phyloP scores from a whole-genome alignment of 92 coral and sea anemone genomes.

The Bergia puertoricense region DNA sequence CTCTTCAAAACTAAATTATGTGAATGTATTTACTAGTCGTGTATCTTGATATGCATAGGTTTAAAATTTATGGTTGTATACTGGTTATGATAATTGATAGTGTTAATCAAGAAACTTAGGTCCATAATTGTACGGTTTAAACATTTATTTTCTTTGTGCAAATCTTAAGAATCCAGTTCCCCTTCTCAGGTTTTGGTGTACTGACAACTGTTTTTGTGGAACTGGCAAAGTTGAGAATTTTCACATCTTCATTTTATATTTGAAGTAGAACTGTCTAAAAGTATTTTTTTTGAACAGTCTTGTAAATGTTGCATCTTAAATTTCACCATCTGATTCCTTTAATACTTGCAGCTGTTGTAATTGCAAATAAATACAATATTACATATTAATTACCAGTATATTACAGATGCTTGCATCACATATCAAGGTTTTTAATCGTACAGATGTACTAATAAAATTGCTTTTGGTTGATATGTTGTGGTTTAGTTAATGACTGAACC shows the following conservation, averaged over 20 bases:
- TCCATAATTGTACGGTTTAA: not conserved
- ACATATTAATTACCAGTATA: not conserved
- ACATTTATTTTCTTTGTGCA: not conserved
- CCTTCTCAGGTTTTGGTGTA: not conserved
- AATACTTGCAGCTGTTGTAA: not conserved
- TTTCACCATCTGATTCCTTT: not conserved
- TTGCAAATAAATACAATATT: not conserved
- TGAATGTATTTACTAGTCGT: conserved; percentile 32
- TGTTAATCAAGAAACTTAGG: not conserved
- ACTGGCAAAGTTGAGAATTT: not conserved
- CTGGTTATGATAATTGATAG: conserved; percentile 22
- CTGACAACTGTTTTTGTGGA: not conserved
- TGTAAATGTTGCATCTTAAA: not conserved
- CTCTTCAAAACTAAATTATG: conserved; percentile 37
- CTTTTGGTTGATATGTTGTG: conserved; percentile 19
- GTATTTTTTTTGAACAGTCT: conserved; percentile 10
- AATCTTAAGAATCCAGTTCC: not conserved
- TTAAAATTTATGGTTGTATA: conserved; percentile 14
- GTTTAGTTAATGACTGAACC: not conserved
- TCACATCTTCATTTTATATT: conserved; percentile 31
- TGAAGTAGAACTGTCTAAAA: not conserved
- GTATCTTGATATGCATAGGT: conserved; percentile 30
- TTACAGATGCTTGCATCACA: conserved; percentile 1
- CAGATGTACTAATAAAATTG: conserved; percentile 42
- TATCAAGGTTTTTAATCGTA: conserved; percentile 37